Base-by-base conservation (phyloP, 1,140 invertebrate species). In the Drosophila ercepeae region DNA sequence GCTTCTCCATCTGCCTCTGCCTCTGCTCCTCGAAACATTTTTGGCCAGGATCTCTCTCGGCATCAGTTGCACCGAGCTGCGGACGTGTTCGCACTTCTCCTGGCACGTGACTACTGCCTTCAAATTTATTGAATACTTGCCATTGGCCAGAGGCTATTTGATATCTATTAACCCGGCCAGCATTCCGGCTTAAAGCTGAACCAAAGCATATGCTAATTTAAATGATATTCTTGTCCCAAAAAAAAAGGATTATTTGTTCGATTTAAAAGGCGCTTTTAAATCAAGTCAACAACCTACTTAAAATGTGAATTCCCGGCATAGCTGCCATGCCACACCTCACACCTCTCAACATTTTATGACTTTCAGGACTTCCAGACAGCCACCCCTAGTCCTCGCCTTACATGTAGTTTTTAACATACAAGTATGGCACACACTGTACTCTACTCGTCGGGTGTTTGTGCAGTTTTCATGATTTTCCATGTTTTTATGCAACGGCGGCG, bases 91-190 rank as follows among this genome's bases (percentile, higher is more conserved):
- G 82, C 82, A 86, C 82, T 86, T 86, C 73, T 39, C 13, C 42
- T 48, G 64, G 82, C 74, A 86, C 82, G 82, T 86, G 82, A 86
- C 82, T 86, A 70, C 82, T 71, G 65, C 65, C 81, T 44, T 59
- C 73, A 63, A 86, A 86, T 86, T 86, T 86, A 86, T 86, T 86
- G 82, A 86, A 86, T 86, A 86, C 82, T 88, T 86, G 77, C 82
- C 82, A 88, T 86, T 88, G 82, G 82, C 82, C 82, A 86, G 82
- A 82, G 82, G 82, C 82, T 79, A 86, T 86, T 86, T 88, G 82
- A 86, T 86, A 88, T 86, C 82, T 86, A 86, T 86, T 86, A 86
- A 77, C 76, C 29, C 29, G 36, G 36, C 13, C 36, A 4, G 29
- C 29, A 39, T 5, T 13, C 48, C 41, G 4, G 44, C 46, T 49